A percentile compares a stretch with the other conserved stretches of the same genome.
Evolutionary conservation across 2,797 vertebrate genomes (phyloP).

Genomic region (Protosalanx chinensis): DNA sequence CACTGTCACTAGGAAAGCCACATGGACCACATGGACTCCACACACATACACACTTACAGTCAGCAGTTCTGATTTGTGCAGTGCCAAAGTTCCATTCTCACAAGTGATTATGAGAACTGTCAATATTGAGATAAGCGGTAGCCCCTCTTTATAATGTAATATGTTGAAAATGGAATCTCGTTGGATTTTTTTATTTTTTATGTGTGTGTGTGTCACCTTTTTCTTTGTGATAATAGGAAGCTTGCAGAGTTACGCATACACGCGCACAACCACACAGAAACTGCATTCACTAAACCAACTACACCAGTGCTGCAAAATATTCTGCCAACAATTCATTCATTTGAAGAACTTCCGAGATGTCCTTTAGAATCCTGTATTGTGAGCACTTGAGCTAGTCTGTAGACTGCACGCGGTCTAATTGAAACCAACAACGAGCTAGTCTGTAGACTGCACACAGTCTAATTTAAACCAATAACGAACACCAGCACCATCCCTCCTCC

Average conservation of each 20-base stretch:
- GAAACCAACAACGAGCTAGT: neutral
- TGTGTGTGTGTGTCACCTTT: neutral
- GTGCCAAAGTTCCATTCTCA: neutral
- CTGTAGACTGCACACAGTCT: neutral
- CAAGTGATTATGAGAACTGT: neutral
- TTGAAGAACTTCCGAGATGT: neutral
- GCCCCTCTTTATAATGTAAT: neutral
- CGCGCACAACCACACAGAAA: neutral
- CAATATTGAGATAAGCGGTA: neutral
- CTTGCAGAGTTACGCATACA: neutral
- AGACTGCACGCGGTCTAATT: neutral
- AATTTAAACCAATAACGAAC: neutral
- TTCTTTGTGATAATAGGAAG: constrained; percentile 7
- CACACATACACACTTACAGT: neutral
- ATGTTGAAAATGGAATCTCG: neutral
- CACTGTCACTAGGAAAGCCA: constrained; percentile 16
- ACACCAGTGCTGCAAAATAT: neutral
- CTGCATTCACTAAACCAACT: neutral
- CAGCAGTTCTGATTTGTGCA: neutral
- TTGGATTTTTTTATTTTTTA: neutral
- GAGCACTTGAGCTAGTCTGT: neutral
- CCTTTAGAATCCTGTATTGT: neutral
- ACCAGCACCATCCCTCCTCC: neutral
- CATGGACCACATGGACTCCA: neutral
- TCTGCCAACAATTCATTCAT: neutral